These are phyloP conservation scores for Sepioteuthis lessoniana DNA, from an alignment of 2,888 invertebrate species.

Conservation along the genomic window DNA sequence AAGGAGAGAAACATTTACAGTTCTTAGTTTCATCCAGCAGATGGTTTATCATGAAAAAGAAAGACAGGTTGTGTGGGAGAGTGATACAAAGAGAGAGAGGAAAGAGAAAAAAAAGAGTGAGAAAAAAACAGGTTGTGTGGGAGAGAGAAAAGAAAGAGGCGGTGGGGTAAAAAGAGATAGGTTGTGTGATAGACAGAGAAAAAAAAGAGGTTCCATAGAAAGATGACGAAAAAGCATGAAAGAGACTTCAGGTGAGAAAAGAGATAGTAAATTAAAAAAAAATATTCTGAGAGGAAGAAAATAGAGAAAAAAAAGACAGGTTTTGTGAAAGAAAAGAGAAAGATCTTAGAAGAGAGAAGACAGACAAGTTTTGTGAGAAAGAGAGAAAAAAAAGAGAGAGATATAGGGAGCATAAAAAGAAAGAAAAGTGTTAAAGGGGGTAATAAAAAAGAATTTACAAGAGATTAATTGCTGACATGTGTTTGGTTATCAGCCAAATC, in stretches of 20 bases:
- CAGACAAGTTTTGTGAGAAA: too few relatives aligned
- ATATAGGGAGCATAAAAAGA: too few relatives aligned
- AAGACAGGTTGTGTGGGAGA: not conserved
- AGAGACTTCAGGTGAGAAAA: too few relatives aligned
- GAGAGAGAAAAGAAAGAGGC: constrained; percentile 36
- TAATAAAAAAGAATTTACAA: not conserved
- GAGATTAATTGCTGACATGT: too few relatives aligned
- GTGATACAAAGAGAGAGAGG: not conserved
- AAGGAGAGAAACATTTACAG: too few relatives aligned
- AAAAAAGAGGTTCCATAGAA: not conserved
- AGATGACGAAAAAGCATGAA: not conserved
- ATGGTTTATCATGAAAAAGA: too few relatives aligned
- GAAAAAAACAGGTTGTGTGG: not conserved
- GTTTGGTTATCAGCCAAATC: too few relatives aligned
- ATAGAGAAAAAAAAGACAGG: not conserved
- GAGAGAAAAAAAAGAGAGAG: too few relatives aligned
- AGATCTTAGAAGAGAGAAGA: not conserved
- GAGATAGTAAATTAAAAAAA: too few relatives aligned
- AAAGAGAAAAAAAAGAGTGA: not conserved
- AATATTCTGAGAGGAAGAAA: too few relatives aligned
- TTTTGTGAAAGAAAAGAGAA: not conserved
- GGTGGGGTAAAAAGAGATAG: not conserved
- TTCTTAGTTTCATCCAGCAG: too few relatives aligned
- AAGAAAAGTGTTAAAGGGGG: not conserved
- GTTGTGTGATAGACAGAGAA: not conserved